Evolutionary conservation across 2,888 invertebrate genomes (phyloP).

Genomic region (Spilosoma lubricipeda): DNA sequence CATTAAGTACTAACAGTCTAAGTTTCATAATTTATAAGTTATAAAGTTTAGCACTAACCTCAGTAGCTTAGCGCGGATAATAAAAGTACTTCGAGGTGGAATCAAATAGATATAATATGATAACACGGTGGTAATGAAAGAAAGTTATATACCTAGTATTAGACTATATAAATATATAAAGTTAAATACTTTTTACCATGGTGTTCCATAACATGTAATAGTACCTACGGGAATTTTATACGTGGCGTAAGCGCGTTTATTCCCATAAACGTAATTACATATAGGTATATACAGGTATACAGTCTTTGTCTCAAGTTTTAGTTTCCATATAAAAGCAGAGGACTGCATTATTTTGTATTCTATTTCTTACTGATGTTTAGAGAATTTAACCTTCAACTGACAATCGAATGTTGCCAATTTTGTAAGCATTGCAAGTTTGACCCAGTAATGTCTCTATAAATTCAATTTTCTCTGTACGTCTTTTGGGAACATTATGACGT

Average conservation of each 20-base stretch:
- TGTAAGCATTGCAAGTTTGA: background rate
- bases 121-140: background rate
- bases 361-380: background rate
- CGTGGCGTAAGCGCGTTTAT: background rate
- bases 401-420: background rate
- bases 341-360: background rate
- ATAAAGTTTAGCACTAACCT: background rate
- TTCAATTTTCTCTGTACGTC: background rate
- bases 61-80: background rate
- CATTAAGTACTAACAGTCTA: background rate
- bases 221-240: background rate
- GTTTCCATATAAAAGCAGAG: background rate
- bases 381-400: background rate
- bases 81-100: slow-evolving; percentile 2
- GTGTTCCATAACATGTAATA: background rate
- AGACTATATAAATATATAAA: no score
- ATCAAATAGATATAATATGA: background rate
- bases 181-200: background rate
- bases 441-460: background rate
- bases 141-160: background rate
- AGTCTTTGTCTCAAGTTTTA: background rate
- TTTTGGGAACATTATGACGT: background rate
- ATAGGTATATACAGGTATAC: no score
- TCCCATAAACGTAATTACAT: background rate
- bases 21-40: background rate